Evolutionary conservation across 2,113 vertebrate species (phyloP), one percentile per base, ranked within the genome.

Genomic region (Pithys albifrons): DNA sequence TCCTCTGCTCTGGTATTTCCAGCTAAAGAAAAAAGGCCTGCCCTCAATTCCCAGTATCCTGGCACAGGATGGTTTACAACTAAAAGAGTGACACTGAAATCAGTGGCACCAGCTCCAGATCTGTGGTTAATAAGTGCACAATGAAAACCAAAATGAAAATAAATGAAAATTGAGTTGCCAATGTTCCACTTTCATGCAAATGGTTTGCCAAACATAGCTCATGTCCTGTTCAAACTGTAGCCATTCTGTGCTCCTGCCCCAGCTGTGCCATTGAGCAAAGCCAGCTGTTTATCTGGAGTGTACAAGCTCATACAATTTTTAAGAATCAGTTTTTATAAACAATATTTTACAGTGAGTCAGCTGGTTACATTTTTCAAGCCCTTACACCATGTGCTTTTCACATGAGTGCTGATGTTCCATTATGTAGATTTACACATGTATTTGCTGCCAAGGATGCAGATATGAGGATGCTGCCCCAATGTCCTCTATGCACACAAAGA

Each of bases 251-350:
- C 59, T 86, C 74, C 79, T 52, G 11, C 73, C 88, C 79, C 95
- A 95, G 95, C 95, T 96, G 96, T 89, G 86, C 94, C 61, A 95
- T 89, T 96, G 90, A 94, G 55, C 85, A 88, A 67, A 88, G 73
- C 55, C 93, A 95, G 92, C 90, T 94, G 90, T 93, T 96, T 94
- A 92, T 59, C 75, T 64, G 43, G 78, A 90, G 91, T 67, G 39
- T 81, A 85, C 75, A 77, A 85, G 92, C 79, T 93, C 85, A 90
- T 37, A 31, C 72, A 74, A 45, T 64, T 80, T 90, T 80, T 83
- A 90, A 96, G 90, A 91, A 95, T 69, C 58, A 35, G 31, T 54
- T 92, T 87, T 91, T 82, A 88, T 90, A 76, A 93, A 88, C 88
- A 64, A 45, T 78, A 69, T 84, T 95, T 90, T 91, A 88, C 93